Evolutionary conservation across 2,113 vertebrate species (phyloP).

Genomic region (Nycticebus coucang): DNA sequence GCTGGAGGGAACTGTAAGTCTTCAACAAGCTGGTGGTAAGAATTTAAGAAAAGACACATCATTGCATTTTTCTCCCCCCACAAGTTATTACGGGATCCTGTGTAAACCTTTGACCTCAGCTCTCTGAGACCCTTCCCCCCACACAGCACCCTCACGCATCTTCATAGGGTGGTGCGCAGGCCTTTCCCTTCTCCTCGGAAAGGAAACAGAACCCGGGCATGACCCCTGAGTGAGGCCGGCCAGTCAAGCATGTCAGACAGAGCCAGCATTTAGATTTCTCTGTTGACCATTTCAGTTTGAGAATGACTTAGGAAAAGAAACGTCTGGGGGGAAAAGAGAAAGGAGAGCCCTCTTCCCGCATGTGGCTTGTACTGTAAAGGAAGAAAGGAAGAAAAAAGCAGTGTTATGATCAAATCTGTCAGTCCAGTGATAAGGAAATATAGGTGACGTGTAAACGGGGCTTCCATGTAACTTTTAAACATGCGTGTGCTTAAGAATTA

Average conservation of each 20-base stretch:
- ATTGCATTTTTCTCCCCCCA: background rate
- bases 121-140: background rate
- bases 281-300: background rate
- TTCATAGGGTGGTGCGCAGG: background rate
- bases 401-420: background rate
- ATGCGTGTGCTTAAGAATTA: constrained; percentile 22
- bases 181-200: background rate
- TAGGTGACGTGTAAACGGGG: background rate
- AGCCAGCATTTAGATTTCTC: background rate
- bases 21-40: background rate
- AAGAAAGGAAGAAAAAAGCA: background rate
- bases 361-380: background rate
- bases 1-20: background rate
- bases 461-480: constrained; percentile 48
- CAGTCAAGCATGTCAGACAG: background rate
- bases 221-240: background rate
- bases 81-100: background rate
- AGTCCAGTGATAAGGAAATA: constrained; percentile 32
- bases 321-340: background rate
- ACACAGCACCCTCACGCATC: no score
- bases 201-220: background rate
- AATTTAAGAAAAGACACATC: background rate
- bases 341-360: background rate
- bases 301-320: background rate
- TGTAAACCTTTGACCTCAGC: background rate